A percentile compares a stretch with the other conserved stretches of the same genome.
phyloP scores from a whole-genome alignment of 2,797 vertebrate genomes.

The Parambassis ranga region DNA sequence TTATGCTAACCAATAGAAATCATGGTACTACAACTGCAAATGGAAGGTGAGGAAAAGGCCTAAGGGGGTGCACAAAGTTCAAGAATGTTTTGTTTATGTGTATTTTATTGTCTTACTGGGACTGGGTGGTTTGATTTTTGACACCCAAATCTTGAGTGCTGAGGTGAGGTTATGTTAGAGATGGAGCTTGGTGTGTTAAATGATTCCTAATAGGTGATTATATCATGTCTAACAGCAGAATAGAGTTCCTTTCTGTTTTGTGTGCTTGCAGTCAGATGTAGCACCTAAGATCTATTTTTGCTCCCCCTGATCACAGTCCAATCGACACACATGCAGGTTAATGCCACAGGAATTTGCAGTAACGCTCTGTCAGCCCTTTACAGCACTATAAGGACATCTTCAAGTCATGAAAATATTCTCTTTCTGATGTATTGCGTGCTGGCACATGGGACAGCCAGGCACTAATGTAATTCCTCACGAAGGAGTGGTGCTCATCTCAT shows the following conservation, averaged over 20 bases:
- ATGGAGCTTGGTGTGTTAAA: neutral
- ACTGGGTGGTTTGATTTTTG: neutral
- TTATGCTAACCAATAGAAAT: neutral
- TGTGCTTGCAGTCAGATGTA: neutral
- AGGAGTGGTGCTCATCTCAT: constrained; percentile 73
- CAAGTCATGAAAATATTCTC: constrained; percentile 52
- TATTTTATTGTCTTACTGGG: too few relatives aligned
- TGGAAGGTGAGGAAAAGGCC: neutral
- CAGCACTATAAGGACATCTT: constrained; percentile 33
- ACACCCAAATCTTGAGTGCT: neutral
- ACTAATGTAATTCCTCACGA: constrained; percentile 71
- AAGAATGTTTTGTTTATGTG: neutral
- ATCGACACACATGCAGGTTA: constrained; percentile 12
- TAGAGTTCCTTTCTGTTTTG: constrained; percentile 3
- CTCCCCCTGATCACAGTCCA: neutral
- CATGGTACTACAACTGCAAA: neutral
- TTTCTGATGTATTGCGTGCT: constrained; percentile 57
- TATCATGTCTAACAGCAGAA: neutral
- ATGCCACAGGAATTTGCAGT: constrained; percentile 15
- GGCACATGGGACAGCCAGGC: constrained; percentile 49
- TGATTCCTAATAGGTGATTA: neutral
- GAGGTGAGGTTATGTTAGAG: too few relatives aligned
- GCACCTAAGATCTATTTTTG: neutral
- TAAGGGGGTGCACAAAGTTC: neutral
- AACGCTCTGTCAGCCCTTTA: constrained; percentile 24